Conservation (phyloP, 53 echinoderm and acorn worm species). For the Paracentrotus lividus region DNA sequence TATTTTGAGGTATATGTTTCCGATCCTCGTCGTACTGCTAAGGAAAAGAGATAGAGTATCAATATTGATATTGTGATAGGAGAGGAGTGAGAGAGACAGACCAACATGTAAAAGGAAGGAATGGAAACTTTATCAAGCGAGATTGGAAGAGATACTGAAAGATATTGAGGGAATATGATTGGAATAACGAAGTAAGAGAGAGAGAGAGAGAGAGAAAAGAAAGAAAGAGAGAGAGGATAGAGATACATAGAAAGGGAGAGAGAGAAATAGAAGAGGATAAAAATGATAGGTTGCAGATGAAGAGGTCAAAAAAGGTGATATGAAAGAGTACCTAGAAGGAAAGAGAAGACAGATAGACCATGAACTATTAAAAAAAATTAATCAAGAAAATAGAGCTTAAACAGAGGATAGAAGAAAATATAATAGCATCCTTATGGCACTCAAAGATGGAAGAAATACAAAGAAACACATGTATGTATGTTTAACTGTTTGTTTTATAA, state of each 20-base stretch:
- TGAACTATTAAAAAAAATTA: too few species aligned
- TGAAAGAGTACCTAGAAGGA: too few species aligned
- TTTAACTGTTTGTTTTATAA: slow-evolving; percentile 25
- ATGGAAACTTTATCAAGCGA: background rate
- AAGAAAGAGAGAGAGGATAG: background rate
- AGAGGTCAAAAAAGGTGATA: too few species aligned
- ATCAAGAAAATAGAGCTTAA: too few species aligned
- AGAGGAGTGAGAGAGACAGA: background rate
- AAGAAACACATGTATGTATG: background rate
- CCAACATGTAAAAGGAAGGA: background rate
- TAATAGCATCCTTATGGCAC: too few species aligned
- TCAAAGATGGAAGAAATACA: background rate
- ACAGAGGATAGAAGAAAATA: too few species aligned
- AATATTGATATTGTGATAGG: background rate
- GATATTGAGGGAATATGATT: background rate
- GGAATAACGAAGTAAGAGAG: background rate
- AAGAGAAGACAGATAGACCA: too few species aligned
- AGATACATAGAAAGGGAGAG: background rate
- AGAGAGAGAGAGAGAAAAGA: background rate
- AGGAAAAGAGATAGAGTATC: background rate
- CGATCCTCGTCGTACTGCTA: background rate
- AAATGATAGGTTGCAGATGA: too few species aligned
- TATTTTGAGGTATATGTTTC: background rate
- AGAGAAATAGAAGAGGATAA: background rate
- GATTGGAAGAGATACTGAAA: background rate